Conservation (phyloP, 2,113 vertebrate species). For the Lichenostomus cassidix region DNA sequence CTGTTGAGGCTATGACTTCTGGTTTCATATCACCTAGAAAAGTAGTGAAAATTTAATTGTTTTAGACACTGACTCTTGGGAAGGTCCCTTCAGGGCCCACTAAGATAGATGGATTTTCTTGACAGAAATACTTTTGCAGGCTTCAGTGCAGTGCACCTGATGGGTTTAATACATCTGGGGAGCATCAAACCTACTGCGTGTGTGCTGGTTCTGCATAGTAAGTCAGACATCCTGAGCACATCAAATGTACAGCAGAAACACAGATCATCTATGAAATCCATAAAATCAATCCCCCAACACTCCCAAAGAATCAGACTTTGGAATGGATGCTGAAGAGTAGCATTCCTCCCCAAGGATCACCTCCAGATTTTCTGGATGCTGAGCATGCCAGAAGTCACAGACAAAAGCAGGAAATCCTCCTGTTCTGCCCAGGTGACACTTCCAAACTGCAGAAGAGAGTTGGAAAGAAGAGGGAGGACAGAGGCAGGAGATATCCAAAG, state of each 20-base stretch:
- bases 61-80: background rate
- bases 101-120: background rate
- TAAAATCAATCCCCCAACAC: background rate
- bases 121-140: background rate
- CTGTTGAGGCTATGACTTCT: background rate
- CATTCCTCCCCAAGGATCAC: fast-evolving
- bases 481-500: background rate
- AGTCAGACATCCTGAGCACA: background rate
- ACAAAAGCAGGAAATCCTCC: background rate
- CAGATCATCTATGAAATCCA: background rate
- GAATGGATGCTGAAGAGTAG: background rate
- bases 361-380: fast-evolving
- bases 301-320: background rate
- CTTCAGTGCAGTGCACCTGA: background rate
- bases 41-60: background rate
- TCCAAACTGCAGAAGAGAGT: background rate
- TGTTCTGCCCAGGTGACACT: background rate
- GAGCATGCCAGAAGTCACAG: background rate
- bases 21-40: background rate
- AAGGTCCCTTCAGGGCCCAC: background rate
- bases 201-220: background rate
- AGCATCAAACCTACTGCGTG: background rate
- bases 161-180: background rate
- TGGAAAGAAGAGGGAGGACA: background rate
- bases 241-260: background rate